These are phyloP conservation scores for Myotis brandtii DNA, from an alignment of 2,113 vertebrate species.

Conservation along the genomic window DNA sequence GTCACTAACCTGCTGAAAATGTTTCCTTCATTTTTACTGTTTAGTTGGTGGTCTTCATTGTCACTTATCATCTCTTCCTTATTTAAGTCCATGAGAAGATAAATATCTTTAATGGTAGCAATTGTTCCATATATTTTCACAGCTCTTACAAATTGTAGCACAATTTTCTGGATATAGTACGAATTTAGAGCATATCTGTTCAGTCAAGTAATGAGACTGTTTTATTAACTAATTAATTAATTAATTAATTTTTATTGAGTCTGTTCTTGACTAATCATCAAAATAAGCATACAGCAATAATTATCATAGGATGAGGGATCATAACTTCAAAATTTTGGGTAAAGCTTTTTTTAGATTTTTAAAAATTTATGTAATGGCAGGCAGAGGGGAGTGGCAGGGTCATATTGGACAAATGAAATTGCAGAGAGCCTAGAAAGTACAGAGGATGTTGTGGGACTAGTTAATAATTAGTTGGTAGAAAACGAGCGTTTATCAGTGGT, in stretches of 20 bases:
- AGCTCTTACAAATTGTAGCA: background rate
- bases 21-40: background rate
- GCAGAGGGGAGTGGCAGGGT: background rate
- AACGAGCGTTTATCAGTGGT: background rate
- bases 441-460: background rate
- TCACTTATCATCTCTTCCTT: background rate
- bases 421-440: background rate
- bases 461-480: background rate
- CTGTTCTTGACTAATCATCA: conserved; percentile 34
- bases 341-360: background rate
- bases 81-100: background rate
- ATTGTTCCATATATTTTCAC: background rate
- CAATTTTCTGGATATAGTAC: background rate
- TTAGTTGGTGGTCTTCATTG: background rate
- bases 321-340: background rate
- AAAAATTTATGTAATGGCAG: background rate
- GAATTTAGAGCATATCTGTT: background rate
- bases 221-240: too few species aligned
- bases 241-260: too few species aligned
- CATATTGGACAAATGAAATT: background rate
- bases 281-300: conserved; percentile 21
- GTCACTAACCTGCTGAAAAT: background rate
- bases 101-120: background rate
- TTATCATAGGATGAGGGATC: background rate
- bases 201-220: background rate